A percentile compares a stretch with the other conserved stretches of the same genome.
Evolutionary conservation across 2,113 vertebrate genomes (phyloP).

Genomic region (Percopsis transmontana): DNA sequence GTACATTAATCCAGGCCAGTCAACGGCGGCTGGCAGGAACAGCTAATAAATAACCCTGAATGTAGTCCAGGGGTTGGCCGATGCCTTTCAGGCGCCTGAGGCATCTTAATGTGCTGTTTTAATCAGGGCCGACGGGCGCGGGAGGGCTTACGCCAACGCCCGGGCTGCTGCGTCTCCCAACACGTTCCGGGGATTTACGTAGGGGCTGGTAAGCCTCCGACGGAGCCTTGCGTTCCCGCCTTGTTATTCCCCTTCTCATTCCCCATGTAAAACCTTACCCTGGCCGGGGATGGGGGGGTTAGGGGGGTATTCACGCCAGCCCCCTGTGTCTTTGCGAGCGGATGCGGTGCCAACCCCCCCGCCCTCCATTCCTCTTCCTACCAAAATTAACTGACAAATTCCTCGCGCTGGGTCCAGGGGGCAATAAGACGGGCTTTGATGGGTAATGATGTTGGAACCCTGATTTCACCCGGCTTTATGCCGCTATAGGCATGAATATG

Average conservation of each 20-base stretch:
- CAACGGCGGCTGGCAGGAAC: conserved; percentile 56
- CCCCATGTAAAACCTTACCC: conserved; percentile 27
- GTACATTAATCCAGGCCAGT: conserved; percentile 68
- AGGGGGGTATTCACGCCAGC: conserved; percentile 21
- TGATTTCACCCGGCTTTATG: conserved; percentile 66
- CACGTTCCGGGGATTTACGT: conserved; percentile 53
- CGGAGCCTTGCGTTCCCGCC: background rate
- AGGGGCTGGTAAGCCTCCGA: conserved; percentile 45
- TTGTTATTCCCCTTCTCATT: conserved; percentile 45
- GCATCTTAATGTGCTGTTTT: conserved; percentile 72
- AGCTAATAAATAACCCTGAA: conserved; percentile 63
- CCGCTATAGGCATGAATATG: conserved; percentile 28
- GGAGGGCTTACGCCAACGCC: conserved; percentile 55
- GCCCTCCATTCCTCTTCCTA: conserved; percentile 34
- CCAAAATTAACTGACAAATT: conserved; percentile 66
- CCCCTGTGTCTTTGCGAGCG: conserved; percentile 29
- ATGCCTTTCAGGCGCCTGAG: conserved; percentile 44
- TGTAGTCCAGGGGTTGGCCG: conserved; percentile 36
- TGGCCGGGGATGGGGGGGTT: no score
- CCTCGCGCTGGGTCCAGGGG: conserved; percentile 34
- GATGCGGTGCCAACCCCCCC: conserved; percentile 13
- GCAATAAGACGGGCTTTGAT: conserved; percentile 63
- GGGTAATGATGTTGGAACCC: conserved; percentile 63
- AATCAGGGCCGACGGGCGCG: conserved; percentile 59
- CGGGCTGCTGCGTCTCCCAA: conserved; percentile 47